Evolutionary conservation across 2,888 invertebrate species (phyloP).

Genomic region (Orthonevra nobilis): DNA sequence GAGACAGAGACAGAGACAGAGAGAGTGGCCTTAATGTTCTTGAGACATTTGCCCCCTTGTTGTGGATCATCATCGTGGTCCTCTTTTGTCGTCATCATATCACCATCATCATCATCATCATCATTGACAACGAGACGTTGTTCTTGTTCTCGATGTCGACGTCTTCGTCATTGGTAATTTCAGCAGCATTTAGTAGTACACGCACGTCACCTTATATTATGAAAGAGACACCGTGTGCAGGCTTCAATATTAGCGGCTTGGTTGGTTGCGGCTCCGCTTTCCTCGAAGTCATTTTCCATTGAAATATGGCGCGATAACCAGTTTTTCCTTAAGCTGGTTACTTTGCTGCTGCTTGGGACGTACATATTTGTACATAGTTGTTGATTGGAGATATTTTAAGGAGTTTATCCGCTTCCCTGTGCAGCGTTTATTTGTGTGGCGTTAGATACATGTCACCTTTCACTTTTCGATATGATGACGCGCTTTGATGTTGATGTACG

Average conservation of each 20-base stretch:
- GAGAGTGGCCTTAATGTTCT: background rate
- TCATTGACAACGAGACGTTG: slow-evolving; percentile 9
- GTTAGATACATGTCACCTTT: slow-evolving; percentile 46
- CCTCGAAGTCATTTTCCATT: slow-evolving; percentile 50
- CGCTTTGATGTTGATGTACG: slow-evolving; percentile 19
- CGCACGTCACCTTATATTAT: slow-evolving; percentile 66
- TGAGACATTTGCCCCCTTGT: slow-evolving; percentile 20
- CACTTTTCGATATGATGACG: slow-evolving; percentile 47
- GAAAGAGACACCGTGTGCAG: slow-evolving; percentile 60
- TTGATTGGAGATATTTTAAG: slow-evolving; percentile 7
- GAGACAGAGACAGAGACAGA: background rate
- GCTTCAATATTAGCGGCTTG: slow-evolving; percentile 39
- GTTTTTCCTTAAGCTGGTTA: slow-evolving; percentile 30
- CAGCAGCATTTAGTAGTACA: slow-evolving; percentile 66
- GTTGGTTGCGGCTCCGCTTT: slow-evolving; percentile 3
- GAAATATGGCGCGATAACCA: slow-evolving; percentile 58
- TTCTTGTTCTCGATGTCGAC: slow-evolving; percentile 1
- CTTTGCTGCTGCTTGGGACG: background rate
- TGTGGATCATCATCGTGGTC: slow-evolving; percentile 48
- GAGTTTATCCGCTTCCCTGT: slow-evolving; percentile 20
- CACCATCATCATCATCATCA: slow-evolving; percentile 17
- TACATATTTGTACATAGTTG: no score
- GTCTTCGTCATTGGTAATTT: slow-evolving; percentile 55
- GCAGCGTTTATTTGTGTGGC: no score
- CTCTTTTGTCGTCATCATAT: slow-evolving; percentile 17